Evolutionary conservation across 64 coral and sea anemone genomes (phyloP).

Genomic region (Cladopsammia gracilis): DNA sequence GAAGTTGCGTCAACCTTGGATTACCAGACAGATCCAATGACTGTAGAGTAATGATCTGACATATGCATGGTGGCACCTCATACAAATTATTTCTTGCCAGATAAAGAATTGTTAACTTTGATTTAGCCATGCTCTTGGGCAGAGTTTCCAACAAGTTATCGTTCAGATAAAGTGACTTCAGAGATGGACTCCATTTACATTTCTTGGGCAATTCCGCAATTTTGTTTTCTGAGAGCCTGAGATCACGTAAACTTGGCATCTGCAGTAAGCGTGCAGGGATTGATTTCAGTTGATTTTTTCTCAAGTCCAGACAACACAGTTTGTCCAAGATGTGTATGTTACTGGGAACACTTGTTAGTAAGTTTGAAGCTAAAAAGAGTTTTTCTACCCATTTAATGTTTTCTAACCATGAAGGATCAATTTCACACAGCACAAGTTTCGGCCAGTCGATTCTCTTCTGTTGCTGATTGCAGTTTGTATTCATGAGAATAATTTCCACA

Average conservation of each 20-base stretch:
- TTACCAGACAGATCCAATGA: constrained; percentile 91
- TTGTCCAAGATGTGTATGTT: constrained; percentile 78
- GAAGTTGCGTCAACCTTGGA: constrained; percentile 81
- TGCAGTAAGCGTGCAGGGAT: constrained; percentile 74
- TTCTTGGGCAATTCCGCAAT: constrained; percentile 81
- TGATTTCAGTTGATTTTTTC: constrained; percentile 78
- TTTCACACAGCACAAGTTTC: constrained; percentile 74
- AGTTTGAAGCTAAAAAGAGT: constrained; percentile 73
- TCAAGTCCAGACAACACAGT: constrained; percentile 79
- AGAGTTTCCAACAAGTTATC: constrained; percentile 80
- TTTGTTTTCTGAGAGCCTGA: constrained; percentile 80
- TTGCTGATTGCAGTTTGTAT: constrained; percentile 71
- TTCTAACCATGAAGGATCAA: constrained; percentile 78
- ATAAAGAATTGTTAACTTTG: constrained; percentile 76
- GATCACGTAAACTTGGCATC: constrained; percentile 73
- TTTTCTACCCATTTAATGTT: constrained; percentile 85
- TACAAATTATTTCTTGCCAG: constrained; percentile 88
- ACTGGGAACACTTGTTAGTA: constrained; percentile 69
- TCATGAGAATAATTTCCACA: constrained; percentile 61
- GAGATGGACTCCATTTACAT: constrained; percentile 67
- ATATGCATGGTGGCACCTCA: constrained; percentile 87
- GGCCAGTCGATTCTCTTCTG: constrained; percentile 76
- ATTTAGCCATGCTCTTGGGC: constrained; percentile 67
- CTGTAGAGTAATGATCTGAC: constrained; percentile 72
- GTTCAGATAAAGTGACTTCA: constrained; percentile 80